Evolutionary conservation across 2,797 vertebrate species (phyloP).

Genomic region (Sebastes itinus): DNA sequence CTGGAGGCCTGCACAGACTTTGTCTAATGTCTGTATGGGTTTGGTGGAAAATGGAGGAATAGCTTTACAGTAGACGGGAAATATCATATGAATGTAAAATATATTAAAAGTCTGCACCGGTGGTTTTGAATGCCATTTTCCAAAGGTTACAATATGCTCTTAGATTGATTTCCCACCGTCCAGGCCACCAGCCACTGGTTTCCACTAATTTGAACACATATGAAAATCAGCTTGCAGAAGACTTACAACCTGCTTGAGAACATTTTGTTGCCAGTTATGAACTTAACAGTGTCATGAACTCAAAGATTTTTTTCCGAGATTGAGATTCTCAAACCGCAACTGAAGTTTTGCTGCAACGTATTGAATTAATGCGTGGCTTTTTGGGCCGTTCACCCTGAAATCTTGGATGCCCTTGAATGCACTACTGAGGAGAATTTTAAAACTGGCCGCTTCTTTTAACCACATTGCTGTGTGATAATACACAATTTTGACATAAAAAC

Average conservation of each 20-base stretch:
- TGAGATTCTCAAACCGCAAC: not conserved
- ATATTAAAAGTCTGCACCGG: not conserved
- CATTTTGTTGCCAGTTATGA: not conserved
- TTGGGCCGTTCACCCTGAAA: not conserved
- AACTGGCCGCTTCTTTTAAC: not conserved
- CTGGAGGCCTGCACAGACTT: slow-evolving; percentile 46
- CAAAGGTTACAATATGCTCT: not conserved
- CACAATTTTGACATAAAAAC: slow-evolving; percentile 1
- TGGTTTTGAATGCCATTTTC: not conserved
- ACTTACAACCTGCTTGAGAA: not conserved
- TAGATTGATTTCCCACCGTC: slow-evolving; percentile 6
- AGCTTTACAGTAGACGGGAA: not conserved
- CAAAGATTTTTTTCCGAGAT: not conserved
- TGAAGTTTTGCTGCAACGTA: not conserved
- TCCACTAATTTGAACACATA: not conserved
- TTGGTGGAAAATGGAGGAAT: slow-evolving; percentile 12
- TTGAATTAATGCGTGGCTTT: not conserved
- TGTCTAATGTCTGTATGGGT: slow-evolving; percentile 39
- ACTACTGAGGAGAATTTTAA: slow-evolving; percentile 1
- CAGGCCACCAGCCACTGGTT: not conserved
- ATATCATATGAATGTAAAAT: not conserved
- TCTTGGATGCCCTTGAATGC: slow-evolving; percentile 14
- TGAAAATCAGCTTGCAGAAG: slow-evolving; percentile 5
- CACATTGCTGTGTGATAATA: not conserved
- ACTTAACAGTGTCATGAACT: not conserved